Percentiles rank a stretch among this genome's conserved stretches.
Evolutionary conservation across 2,797 vertebrate species (phyloP).

Genomic region (Acipenser transmontanus): DNA sequence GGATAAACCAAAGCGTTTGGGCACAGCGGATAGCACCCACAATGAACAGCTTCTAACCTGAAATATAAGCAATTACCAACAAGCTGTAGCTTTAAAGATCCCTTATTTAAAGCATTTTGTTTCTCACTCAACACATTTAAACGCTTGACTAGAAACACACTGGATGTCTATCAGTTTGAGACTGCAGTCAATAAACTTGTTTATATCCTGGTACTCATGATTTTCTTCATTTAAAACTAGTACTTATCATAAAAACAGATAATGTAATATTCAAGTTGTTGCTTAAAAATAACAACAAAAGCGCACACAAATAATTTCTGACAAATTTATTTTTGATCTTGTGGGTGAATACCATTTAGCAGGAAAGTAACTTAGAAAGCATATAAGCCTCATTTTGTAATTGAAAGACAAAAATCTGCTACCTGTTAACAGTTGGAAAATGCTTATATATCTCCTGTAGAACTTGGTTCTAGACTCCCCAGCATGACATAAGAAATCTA

Average conservation of each 20-base stretch:
- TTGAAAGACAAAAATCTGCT: conserved; percentile 24
- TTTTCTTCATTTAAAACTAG: too few relatives aligned
- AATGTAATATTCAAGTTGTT: too few relatives aligned
- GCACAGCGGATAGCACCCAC: conserved; percentile 90
- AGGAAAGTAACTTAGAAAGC: not conserved
- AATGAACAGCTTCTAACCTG: conserved; percentile 91
- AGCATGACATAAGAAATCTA: conserved; percentile 1
- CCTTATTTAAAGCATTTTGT: not conserved
- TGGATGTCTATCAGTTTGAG: too few relatives aligned
- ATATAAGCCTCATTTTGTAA: not conserved
- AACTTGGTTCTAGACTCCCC: conserved; percentile 10
- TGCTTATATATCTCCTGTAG: conserved; percentile 8
- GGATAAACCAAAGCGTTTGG: conserved; percentile 89
- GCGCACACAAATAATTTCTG: not conserved
- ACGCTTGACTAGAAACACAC: too few relatives aligned
- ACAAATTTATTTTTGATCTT: not conserved
- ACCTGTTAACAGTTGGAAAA: conserved; percentile 22
- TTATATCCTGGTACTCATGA: too few relatives aligned
- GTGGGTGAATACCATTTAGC: not conserved
- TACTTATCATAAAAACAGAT: too few relatives aligned
- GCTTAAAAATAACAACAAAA: not conserved
- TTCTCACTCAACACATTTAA: not conserved
- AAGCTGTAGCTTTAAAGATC: too few relatives aligned
- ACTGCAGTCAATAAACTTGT: too few relatives aligned
- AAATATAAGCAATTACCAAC: conserved; percentile 12